A percentile compares a stretch with the other conserved stretches of the same genome.
These are phyloP conservation scores for Xanthia icteritia DNA, from an alignment of 2,888 invertebrate species.

Conservation along the genomic window DNA sequence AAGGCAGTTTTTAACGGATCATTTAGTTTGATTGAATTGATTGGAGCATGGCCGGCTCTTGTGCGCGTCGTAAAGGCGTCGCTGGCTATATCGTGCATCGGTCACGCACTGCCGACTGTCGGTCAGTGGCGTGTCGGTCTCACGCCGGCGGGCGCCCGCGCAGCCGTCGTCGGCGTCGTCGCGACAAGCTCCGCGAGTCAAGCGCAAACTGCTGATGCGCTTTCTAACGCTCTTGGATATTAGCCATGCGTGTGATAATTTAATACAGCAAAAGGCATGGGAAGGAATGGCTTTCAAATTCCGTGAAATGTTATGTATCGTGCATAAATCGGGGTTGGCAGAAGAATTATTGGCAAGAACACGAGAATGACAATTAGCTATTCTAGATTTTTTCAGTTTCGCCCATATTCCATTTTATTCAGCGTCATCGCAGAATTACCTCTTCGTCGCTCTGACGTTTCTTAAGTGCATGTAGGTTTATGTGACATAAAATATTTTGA, in stretches of 20 bases:
- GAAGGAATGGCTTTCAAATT: constrained; percentile 44
- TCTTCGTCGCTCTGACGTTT: too few species aligned
- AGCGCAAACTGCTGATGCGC: constrained; percentile 83
- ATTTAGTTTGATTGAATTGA: constrained; percentile 36
- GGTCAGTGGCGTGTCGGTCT: constrained; percentile 86
- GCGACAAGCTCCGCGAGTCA: constrained; percentile 80
- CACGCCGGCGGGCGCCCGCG: constrained; percentile 65
- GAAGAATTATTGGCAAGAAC: constrained; percentile 18
- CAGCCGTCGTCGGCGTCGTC: constrained; percentile 44
- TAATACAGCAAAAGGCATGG: constrained; percentile 59
- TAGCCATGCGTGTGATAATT: constrained; percentile 70
- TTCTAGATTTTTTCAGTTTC: constrained; percentile 11
- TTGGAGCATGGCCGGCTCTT: constrained; percentile 28
- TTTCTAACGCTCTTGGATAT: constrained; percentile 82
- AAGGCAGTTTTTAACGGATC: constrained; percentile 10
- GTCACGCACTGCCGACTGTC: constrained; percentile 81
- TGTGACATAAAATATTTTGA: too few species aligned
- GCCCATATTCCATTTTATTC: background rate
- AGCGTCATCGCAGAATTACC: background rate
- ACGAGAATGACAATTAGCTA: constrained; percentile 6
- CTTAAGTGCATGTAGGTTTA: too few species aligned
- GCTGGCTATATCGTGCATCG: constrained; percentile 71
- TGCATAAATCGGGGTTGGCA: constrained; percentile 37
- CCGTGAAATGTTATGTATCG: constrained; percentile 40
- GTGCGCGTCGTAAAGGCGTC: constrained; percentile 69